A percentile compares a stretch with the other conserved stretches of the same genome.
Evolutionary conservation across 2,888 invertebrate genomes (phyloP).

Genomic region (Poecilus cupreus): DNA sequence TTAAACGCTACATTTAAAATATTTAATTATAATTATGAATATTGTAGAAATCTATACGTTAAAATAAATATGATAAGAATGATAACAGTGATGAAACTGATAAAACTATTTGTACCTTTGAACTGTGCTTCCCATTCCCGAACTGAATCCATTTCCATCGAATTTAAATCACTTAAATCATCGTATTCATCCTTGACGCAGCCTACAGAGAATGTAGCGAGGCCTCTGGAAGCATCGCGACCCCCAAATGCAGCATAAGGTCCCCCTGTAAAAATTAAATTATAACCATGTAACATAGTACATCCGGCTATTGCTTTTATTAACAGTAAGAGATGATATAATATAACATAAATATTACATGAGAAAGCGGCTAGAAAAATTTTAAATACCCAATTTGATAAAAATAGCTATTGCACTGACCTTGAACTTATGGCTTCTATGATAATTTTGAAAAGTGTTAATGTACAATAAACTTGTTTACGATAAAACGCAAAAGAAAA

Average conservation of each 20-base stretch:
- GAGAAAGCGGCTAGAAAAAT: not conserved
- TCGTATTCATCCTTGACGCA: constrained; percentile 91
- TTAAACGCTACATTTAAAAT: not conserved
- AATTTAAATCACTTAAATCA: constrained; percentile 94
- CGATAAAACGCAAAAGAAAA: constrained; percentile 16
- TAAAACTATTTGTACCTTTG: constrained; percentile 81
- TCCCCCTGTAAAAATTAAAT: constrained; percentile 79
- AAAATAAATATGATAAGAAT: constrained; percentile 6
- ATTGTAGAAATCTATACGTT: not conserved
- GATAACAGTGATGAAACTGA: not conserved
- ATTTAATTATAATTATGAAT: not conserved
- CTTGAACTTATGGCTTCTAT: constrained; percentile 50
- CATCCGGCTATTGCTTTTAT: constrained; percentile 11
- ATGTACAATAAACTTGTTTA: constrained; percentile 19
- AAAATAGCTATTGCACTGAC: constrained; percentile 44
- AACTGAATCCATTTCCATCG: constrained; percentile 95
- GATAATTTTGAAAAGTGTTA: constrained; percentile 33
- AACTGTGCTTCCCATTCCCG: constrained; percentile 98
- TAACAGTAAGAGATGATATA: not conserved
- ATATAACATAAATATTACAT: not conserved
- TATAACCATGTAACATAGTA: constrained; percentile 3
- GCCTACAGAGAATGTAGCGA: constrained; percentile 94
- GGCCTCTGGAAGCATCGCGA: constrained; percentile 93
- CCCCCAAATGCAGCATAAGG: constrained; percentile 97
- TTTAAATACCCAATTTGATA: constrained; percentile 39